phyloP scores from a whole-genome alignment of 2,888 invertebrate genomes.

The Pristionchus exspectatus region DNA sequence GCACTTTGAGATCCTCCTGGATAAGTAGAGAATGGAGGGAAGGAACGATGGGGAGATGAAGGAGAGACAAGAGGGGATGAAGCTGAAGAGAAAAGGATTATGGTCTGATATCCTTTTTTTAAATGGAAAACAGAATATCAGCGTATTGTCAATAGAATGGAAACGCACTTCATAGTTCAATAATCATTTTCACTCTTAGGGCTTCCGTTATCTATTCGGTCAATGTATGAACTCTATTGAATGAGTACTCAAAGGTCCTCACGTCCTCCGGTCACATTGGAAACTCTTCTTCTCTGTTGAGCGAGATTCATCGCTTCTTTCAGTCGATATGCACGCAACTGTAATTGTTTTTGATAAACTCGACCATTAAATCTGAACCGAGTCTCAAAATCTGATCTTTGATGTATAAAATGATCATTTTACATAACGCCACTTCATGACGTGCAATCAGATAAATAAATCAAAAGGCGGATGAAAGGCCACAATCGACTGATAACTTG shows the following conservation, averaged over 20 bases:
- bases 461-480: not conserved
- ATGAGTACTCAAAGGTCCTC: not conserved
- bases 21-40: slow-evolving; percentile 54
- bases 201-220: too few relatives aligned
- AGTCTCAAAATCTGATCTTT: too few relatives aligned
- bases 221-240: not conserved
- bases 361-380: too few relatives aligned
- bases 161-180: too few relatives aligned
- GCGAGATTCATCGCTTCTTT: slow-evolving; percentile 54
- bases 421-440: too few relatives aligned
- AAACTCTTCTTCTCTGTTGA: slow-evolving; percentile 50
- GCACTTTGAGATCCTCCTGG: slow-evolving; percentile 43
- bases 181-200: too few relatives aligned
- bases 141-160: too few relatives aligned
- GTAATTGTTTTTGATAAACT: not conserved
- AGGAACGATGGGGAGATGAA: slow-evolving; percentile 53
- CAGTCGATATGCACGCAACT: slow-evolving; percentile 54
- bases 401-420: too few relatives aligned
- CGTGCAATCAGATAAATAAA: too few relatives aligned
- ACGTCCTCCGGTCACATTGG: slow-evolving; percentile 31
- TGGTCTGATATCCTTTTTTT: not conserved
- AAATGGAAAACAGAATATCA: not conserved
- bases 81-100: not conserved
- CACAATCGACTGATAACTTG: not conserved
- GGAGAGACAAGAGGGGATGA: slow-evolving; percentile 48